Base-by-base conservation (phyloP, 2,888 invertebrate genomes). In the Caradrina clavipalpis region DNA sequence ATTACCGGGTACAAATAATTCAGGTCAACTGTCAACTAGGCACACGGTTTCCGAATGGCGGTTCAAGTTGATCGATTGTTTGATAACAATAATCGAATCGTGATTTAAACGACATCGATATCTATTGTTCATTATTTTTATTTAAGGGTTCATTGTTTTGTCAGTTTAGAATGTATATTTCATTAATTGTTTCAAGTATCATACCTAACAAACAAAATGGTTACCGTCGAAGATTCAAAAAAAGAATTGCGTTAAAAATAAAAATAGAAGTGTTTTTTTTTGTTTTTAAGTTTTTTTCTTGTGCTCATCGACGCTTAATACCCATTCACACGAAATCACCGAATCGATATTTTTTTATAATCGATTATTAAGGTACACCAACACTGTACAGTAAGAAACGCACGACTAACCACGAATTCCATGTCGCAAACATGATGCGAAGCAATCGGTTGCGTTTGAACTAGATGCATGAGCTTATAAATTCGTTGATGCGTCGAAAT, bases 401-500 rank as follows among this genome's bases (percentile, higher is more conserved):
- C 87, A 82, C 86, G 87, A 86, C 76, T 87, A 80, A 58, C 39
- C 80, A 86, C 81, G 73, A 76, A 80, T 77, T 82, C 75, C 74
- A 78, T 87, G 86, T 80, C 70, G 82, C 74, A 87, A 87, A 87
- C 81, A 79, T 76, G 49, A 79, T 84, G 77, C 83, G 73, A 68
- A 77, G 80, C 83, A 84, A 87, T 82, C 79, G 75, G 80, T 84
- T 87, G 83, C 87, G 79, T 81, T 78, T 83, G 86, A 67, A 78
- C 86, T 80, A 84, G 84, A 86, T 89, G 84, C 86, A 88, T 86
- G 82, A 81, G 82, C 85, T 86, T 86, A 83, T 81, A 78, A 84
- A 87, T 87, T 69, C 83, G 85, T 81, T 83, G 87, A 89, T 87
- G 86, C 86, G 79, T 84, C 81, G 72, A 78, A 87, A 87, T 84